Conservation (phyloP, 2,888 invertebrate species). For the Rhabditophanes sp. region DNA sequence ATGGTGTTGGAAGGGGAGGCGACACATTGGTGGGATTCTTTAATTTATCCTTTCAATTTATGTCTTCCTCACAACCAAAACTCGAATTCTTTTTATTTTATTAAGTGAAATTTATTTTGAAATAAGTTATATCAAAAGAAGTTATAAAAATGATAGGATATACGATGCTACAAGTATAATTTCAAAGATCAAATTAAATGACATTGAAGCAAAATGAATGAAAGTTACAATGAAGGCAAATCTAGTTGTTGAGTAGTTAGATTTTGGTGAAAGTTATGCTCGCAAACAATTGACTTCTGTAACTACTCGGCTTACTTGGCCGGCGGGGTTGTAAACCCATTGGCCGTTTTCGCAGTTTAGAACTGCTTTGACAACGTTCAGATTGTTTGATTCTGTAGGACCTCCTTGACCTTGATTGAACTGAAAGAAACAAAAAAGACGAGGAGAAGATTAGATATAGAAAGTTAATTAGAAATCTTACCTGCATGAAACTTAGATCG, state of each 20-base stretch:
- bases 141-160: too few relatives aligned
- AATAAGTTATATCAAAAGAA: not conserved
- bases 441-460: too few relatives aligned
- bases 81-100: not conserved
- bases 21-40: too few relatives aligned
- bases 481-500: too few relatives aligned
- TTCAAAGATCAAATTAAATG: too few relatives aligned
- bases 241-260: not conserved
- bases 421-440: not conserved
- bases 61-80: not conserved
- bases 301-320: not conserved
- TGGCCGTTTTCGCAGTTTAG: not conserved
- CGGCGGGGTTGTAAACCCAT: not conserved
- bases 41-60: not conserved
- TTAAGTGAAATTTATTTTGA: not conserved
- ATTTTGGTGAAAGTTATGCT: not conserved
- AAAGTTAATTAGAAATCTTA: too few relatives aligned
- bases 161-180: too few relatives aligned
- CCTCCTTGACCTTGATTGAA: not conserved
- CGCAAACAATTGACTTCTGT: not conserved
- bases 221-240: too few relatives aligned
- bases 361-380: not conserved
- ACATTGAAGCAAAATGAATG: too few relatives aligned
- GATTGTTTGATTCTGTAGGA: not conserved
- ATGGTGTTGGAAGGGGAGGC: too few relatives aligned